Evolutionary conservation across 2,888 invertebrate species (phyloP), one percentile per base, ranked within the genome.

Genomic region (Nebria salina): DNA sequence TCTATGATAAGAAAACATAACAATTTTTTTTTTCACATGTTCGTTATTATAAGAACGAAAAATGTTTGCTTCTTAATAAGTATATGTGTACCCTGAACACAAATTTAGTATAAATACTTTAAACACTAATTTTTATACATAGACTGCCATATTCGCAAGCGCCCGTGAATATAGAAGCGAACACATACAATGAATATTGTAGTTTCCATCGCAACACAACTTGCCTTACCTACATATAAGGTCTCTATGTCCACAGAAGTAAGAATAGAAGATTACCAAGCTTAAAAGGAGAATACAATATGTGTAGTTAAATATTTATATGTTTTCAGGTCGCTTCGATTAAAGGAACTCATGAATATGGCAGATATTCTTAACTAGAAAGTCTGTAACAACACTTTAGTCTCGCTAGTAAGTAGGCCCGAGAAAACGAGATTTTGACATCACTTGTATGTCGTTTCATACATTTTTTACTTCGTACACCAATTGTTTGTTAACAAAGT

Each of bases 111-210:
- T 72, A 77, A 72, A 70, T 70, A 70, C 9, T 70, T 70, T 70
- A 70, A 70, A 77, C 77, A 70, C 77, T 77, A 77, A 76, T 76
- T 76, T 34, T 70, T 70, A 70, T 70, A 72, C 72, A 76, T 76
- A 72, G 54, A 34, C 64, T 77, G 54, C 77, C 70, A 70, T 42
- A 77, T 77, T 66, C 76, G 43, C 68, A 54, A 41, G 76, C 34
- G 20, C 75, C 75, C 64, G 54, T 25, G 64, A 26, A 75, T 42
- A 20, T 54, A 75, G 64, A 64, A 75, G 54, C 64, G 54, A 75
- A 25, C 72, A 34, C 72, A 72, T 72, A 72, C 72, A 72, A 72
- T 72, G 72, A 72, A 72, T 72, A 72, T 72, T 72, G 34, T 41
- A 72, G 72, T 72, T 20, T 25, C 34, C 54, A 54, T 54, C 54